Percentiles rank a stretch among this genome's conserved stretches.
These are phyloP conservation scores for Morbakka virulenta DNA, from an alignment of 30 jellyfish, hydroid and myxozoan species.

Conservation along the genomic window DNA sequence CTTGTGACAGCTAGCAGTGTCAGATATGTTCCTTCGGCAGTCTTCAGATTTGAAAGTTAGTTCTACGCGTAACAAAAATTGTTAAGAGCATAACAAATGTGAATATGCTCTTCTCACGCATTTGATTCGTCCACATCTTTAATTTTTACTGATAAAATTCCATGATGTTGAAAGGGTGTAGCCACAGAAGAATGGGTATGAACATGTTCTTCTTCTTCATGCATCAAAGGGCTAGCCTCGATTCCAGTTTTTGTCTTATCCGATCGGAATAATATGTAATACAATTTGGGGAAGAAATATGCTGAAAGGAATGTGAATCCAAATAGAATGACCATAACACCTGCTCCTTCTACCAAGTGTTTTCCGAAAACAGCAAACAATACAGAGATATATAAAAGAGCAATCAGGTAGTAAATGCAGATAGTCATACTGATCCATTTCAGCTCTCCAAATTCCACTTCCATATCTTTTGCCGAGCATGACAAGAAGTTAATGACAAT, in stretches of 20 bases:
- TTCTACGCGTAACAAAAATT: too few relatives aligned
- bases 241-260: conserved; percentile 38
- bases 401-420: conserved; percentile 58
- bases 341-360: conserved; percentile 73
- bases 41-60: too few relatives aligned
- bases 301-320: conserved; percentile 55
- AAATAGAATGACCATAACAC: conserved; percentile 59
- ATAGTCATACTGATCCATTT: conserved; percentile 65
- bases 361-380: conserved; percentile 53
- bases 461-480: conserved; percentile 65
- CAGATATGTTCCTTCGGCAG: too few relatives aligned
- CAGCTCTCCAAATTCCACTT: conserved; percentile 68
- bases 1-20: too few relatives aligned
- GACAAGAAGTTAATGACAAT: conserved; percentile 59
- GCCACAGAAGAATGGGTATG: background rate
- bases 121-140: background rate
- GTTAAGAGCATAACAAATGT: too few relatives aligned
- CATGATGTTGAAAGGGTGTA: background rate
- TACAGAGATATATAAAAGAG: conserved; percentile 51
- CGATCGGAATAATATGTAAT: conserved; percentile 58
- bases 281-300: conserved; percentile 74
- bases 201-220: conserved; percentile 13
- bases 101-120: too few relatives aligned
- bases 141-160: background rate
- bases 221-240: conserved; percentile 52